Evolutionary conservation across 2,888 invertebrate genomes (phyloP).

Genomic region (Rhorus exstirpatorius): DNA sequence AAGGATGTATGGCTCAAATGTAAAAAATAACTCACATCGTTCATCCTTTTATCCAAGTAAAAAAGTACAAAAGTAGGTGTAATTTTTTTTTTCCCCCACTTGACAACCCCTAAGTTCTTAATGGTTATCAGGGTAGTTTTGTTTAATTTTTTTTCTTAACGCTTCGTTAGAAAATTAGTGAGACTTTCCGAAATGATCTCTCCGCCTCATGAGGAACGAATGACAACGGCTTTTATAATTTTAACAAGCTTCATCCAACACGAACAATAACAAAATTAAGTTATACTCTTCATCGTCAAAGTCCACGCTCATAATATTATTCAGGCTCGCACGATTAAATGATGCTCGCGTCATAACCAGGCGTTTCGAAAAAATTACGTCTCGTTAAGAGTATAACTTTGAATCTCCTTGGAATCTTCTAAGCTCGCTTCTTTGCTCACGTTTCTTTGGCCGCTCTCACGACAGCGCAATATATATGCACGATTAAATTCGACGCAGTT

Average conservation of each 20-base stretch:
- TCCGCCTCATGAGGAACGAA: not conserved
- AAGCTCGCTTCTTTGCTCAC: conserved; percentile 1
- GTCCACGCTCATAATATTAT: not conserved
- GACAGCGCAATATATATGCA: conserved; percentile 3
- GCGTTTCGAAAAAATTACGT: conserved; percentile 46
- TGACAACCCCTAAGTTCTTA: no score
- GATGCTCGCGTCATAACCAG: conserved; percentile 18
- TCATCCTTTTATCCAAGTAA: no score
- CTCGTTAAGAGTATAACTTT: conserved; percentile 52
- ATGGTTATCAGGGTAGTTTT: no score
- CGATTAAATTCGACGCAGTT: not conserved
- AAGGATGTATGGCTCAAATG: no score
- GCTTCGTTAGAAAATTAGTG: not conserved
- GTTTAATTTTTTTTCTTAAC: not conserved
- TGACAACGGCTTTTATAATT: not conserved
- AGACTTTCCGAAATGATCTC: not conserved
- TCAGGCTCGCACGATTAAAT: conserved; percentile 16
- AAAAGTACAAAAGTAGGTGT: no score
- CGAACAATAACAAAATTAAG: no score
- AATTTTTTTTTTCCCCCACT: no score
- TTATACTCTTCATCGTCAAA: not conserved
- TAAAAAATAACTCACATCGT: no score
- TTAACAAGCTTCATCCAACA: no score
- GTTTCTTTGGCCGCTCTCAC: conserved; percentile 1
- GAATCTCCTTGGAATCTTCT: not conserved